Percentiles rank a stretch among this genome's conserved stretches.
Conservation (phyloP, 2,113 vertebrate genomes). For the Chlorodrepanis virens region DNA sequence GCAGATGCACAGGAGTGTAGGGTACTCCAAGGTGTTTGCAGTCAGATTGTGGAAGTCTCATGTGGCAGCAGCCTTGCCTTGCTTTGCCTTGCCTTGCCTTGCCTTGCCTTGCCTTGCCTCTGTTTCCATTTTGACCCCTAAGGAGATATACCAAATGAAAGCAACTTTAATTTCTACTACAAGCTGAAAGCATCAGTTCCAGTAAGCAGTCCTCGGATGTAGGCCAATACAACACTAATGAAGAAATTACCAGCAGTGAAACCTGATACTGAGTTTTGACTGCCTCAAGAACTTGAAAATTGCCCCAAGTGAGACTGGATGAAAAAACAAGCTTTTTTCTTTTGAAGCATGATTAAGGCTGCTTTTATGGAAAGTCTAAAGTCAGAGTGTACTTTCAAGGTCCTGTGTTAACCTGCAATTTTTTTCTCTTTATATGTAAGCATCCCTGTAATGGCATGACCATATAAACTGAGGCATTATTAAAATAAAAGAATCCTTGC, state of each 20-base stretch:
- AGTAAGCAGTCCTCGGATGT: not conserved
- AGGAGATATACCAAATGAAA: not conserved
- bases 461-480: not conserved
- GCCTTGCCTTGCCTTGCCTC: not conserved
- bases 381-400: not conserved
- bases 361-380: not conserved
- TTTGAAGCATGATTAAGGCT: not conserved
- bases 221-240: not conserved
- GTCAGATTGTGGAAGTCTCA: not conserved
- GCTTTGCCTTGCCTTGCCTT: not conserved
- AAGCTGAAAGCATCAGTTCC: not conserved
- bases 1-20: fast-evolving
- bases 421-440: not conserved
- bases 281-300: not conserved
- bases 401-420: not conserved
- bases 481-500: not conserved
- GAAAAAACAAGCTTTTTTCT: not conserved
- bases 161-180: not conserved
- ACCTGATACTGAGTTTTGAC: not conserved
- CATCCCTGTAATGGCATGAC: not conserved
- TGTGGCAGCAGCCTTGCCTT: not conserved
- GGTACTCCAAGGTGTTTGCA: not conserved
- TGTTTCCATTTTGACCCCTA: not conserved
- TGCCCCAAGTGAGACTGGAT: not conserved
- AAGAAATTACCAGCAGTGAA: not conserved